A percentile compares a stretch with the other conserved stretches of the same genome.
phyloP scores from a whole-genome alignment of 2,888 invertebrate species.

The Vanessa cardui region DNA sequence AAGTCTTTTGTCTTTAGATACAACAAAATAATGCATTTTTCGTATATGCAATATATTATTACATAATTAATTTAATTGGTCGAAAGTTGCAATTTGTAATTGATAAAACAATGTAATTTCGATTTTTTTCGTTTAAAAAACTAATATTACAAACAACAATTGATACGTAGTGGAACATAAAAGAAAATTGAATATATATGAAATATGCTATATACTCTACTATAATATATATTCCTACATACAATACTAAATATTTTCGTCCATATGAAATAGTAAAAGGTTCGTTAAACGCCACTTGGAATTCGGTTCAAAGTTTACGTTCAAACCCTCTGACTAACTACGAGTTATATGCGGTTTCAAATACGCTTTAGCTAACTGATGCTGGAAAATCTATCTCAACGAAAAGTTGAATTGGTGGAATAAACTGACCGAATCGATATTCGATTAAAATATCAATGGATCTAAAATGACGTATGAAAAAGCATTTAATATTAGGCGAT shows the following conservation, averaged over 20 bases:
- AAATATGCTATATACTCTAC: too few relatives aligned
- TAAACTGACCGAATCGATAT: conserved; percentile 14
- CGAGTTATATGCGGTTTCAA: conserved; percentile 35
- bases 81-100: too few relatives aligned
- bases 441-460: conserved; percentile 14
- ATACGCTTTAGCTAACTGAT: conserved; percentile 36
- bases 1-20: too few relatives aligned
- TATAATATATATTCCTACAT: too few relatives aligned
- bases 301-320: conserved; percentile 29
- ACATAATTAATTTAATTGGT: too few relatives aligned
- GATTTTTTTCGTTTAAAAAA: too few relatives aligned
- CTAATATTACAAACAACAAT: too few relatives aligned
- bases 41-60: too few relatives aligned
- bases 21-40: too few relatives aligned
- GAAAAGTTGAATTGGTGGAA: conserved; percentile 13
- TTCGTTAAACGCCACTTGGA: conserved; percentile 33
- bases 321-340: conserved; percentile 29
- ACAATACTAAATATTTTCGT: neutral
- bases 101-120: too few relatives aligned
- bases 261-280: neutral
- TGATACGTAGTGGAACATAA: too few relatives aligned
- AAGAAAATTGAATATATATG: neutral
- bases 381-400: conserved; percentile 32
- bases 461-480: neutral
- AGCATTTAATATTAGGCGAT: neutral